Evolutionary conservation across 2,113 vertebrate species (phyloP).

Genomic region (Laterallus jamaicensis): DNA sequence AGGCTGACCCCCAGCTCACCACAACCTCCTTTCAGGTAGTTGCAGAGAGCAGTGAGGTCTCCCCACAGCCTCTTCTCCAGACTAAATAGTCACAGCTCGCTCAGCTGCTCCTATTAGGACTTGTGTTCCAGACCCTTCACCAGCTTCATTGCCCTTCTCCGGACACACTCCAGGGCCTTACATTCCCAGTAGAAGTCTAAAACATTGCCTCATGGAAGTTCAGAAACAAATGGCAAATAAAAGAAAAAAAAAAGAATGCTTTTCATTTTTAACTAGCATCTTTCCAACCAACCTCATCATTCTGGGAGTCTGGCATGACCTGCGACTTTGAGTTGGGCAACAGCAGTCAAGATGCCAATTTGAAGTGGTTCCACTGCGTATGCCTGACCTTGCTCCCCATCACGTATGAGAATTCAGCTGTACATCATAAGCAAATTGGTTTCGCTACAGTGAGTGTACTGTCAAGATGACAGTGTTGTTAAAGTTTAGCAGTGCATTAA

Average conservation of each 20-base stretch:
- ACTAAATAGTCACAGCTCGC: too few relatives aligned
- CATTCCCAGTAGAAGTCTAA: background rate
- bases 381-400: background rate
- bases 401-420: background rate
- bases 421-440: background rate
- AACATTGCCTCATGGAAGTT: rapidly evolving
- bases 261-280: background rate
- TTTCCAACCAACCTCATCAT: background rate
- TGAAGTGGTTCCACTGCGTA: background rate
- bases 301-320: background rate
- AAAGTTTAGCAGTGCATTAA: rapidly evolving
- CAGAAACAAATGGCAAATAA: background rate
- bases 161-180: too few relatives aligned
- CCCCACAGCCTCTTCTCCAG: too few relatives aligned
- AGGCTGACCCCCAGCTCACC: too few relatives aligned
- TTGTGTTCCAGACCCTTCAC: too few relatives aligned
- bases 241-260: background rate
- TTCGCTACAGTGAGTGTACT: background rate
- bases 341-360: background rate
- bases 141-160: too few relatives aligned
- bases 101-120: too few relatives aligned
- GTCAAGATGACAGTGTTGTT: background rate
- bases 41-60: too few relatives aligned
- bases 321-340: background rate
- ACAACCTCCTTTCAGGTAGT: too few relatives aligned